Percentiles rank a stretch among this genome's conserved stretches.
These are phyloP conservation scores for Hiodon alosoides DNA, from an alignment of 2,113 vertebrate genomes.

Conservation along the genomic window DNA sequence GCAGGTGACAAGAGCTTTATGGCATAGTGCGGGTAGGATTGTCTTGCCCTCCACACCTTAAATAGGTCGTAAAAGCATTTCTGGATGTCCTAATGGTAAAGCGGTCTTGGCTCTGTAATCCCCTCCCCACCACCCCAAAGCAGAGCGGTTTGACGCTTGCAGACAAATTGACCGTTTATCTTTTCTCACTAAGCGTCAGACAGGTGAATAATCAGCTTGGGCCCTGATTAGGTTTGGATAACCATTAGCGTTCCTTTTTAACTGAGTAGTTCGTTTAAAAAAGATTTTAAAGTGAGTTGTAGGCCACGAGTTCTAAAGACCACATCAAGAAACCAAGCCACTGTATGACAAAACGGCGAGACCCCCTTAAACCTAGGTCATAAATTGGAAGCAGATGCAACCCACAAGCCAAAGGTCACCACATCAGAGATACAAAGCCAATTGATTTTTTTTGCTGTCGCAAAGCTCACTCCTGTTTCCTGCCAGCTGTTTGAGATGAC, in stretches of 20 bases:
- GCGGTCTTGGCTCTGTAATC: no score
- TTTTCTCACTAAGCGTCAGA: no score
- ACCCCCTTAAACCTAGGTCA: constrained; percentile 24
- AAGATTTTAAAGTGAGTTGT: constrained; percentile 38
- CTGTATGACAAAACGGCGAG: constrained; percentile 29
- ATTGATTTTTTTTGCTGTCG: background rate
- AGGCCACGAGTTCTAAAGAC: constrained; percentile 31
- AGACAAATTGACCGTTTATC: no score
- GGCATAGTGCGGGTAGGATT: constrained; percentile 31
- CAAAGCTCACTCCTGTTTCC: constrained; percentile 23
- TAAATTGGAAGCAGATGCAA: constrained; percentile 33
- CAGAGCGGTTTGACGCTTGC: no score
- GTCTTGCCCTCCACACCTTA: constrained; percentile 13
- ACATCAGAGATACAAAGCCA: constrained; percentile 30
- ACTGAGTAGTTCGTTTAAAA: constrained; percentile 29
- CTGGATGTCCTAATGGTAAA: background rate
- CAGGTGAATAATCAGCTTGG: no score
- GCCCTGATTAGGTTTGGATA: constrained; percentile 34
- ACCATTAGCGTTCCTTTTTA: constrained; percentile 33
- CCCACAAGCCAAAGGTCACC: constrained; percentile 17
- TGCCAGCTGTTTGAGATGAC: constrained; percentile 36
- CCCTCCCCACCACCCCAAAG: no score
- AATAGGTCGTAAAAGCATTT: constrained; percentile 22
- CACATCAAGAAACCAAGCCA: constrained; percentile 22
- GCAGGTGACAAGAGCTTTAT: constrained; percentile 24